Evolutionary conservation across 2,888 invertebrate genomes (phyloP).

Genomic region (Spilarctia lutea): DNA sequence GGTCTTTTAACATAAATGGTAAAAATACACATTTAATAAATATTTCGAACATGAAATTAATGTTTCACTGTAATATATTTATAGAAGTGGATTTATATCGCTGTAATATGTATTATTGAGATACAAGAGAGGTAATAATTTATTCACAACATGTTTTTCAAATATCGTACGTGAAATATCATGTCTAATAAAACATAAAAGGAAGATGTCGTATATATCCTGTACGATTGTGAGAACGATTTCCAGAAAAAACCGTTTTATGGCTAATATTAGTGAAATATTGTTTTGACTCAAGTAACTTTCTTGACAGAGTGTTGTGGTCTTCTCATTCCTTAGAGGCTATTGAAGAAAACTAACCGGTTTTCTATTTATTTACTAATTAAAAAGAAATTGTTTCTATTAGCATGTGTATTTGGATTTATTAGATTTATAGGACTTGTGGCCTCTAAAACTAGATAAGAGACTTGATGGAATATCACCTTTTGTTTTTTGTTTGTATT

Average conservation of each 20-base stretch:
- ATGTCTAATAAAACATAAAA: slow-evolving; percentile 1
- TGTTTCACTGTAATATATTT: neutral
- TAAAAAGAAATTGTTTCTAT: neutral
- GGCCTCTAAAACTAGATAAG: too few relatives aligned
- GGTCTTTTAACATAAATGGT: too few relatives aligned
- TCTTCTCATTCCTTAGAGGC: neutral
- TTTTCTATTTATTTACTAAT: too few relatives aligned
- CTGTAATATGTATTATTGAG: slow-evolving; percentile 2
- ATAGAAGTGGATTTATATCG: slow-evolving; percentile 3
- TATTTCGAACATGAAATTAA: neutral
- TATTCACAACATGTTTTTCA: slow-evolving; percentile 7
- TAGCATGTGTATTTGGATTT: neutral
- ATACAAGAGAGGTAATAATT: slow-evolving; percentile 7
- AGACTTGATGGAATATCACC: neutral
- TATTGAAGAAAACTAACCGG: neutral
- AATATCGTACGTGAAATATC: slow-evolving; percentile 7
- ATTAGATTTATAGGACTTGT: too few relatives aligned
- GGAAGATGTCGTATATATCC: neutral
- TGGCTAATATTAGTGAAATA: slow-evolving; percentile 1
- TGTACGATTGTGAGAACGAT: neutral
- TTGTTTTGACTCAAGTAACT: neutral
- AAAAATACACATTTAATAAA: neutral
- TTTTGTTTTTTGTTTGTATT: too few relatives aligned
- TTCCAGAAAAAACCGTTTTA: neutral
- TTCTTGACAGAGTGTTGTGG: neutral